Evolutionary conservation across 1,140 invertebrate genomes (phyloP).

Genomic region (Riptortus pedestris): DNA sequence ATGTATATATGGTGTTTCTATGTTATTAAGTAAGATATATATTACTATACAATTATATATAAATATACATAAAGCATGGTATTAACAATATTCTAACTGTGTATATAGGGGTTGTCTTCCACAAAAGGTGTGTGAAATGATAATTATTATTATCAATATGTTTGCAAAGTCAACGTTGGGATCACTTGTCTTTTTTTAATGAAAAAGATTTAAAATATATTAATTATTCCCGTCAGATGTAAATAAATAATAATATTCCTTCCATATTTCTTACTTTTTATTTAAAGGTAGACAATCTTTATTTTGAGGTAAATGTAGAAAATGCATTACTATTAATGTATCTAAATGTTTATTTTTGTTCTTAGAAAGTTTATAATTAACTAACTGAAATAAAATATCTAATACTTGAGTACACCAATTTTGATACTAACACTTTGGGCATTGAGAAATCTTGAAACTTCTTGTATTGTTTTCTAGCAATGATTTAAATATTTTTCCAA

Average conservation of each 20-base stretch:
- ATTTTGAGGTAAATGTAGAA: no score
- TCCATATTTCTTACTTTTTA: background rate
- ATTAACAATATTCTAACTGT: conserved; percentile 19
- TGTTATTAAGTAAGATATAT: conserved; percentile 2
- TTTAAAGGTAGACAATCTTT: no score
- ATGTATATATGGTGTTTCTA: conserved; percentile 20
- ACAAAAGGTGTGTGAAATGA: conserved; percentile 20
- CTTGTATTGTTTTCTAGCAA: conserved; percentile 11
- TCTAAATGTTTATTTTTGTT: no score
- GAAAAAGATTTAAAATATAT: background rate
- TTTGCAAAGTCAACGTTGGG: background rate
- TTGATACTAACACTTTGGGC: conserved; percentile 14
- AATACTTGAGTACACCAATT: conserved; percentile 24
- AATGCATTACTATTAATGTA: no score
- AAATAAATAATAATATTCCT: conserved; percentile 3
- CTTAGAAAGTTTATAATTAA: no score
- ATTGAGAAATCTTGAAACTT: background rate
- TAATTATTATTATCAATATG: conserved; percentile 17
- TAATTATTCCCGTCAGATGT: background rate
- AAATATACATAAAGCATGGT: background rate
- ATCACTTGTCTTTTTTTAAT: conserved; percentile 11
- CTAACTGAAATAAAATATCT: no score
- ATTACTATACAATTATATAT: background rate
- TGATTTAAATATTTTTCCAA: conserved; percentile 18
- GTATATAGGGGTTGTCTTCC: conserved; percentile 27